Percentiles rank a stretch among this genome's conserved stretches.
These are phyloP conservation scores for Carcina quercana DNA, from an alignment of 2,888 invertebrate genomes.

Conservation along the genomic window DNA sequence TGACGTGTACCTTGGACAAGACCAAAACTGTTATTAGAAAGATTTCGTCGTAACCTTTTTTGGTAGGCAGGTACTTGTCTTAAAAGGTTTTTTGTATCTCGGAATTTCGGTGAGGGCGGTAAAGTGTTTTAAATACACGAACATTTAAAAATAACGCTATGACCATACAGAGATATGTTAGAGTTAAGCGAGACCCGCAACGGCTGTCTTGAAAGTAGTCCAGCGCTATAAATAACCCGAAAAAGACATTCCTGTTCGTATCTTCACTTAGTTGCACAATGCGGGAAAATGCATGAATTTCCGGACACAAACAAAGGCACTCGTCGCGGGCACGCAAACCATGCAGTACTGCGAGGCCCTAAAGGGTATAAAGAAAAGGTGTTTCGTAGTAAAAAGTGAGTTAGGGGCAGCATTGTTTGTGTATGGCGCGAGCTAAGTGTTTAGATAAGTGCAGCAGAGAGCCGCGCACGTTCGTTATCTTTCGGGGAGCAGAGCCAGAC, in stretches of 20 bases:
- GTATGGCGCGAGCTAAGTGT: slow-evolving; percentile 67
- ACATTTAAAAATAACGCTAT: too few species aligned
- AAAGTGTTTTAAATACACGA: slow-evolving; percentile 4
- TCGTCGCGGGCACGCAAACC: slow-evolving; percentile 49
- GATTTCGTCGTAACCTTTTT: slow-evolving; percentile 48
- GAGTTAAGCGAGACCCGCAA: too few species aligned
- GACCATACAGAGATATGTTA: too few species aligned
- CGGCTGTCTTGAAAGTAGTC: too few species aligned
- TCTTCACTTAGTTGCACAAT: slow-evolving; percentile 52
- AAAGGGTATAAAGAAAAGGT: slow-evolving; percentile 64
- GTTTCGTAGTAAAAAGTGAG: slow-evolving; percentile 67
- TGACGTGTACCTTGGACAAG: slow-evolving; percentile 75
- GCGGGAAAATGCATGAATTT: slow-evolving; percentile 62
- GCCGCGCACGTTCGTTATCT: slow-evolving; percentile 68
- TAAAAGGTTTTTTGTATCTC: slow-evolving; percentile 47
- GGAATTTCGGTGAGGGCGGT: slow-evolving; percentile 9
- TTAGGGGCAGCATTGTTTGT: slow-evolving; percentile 68
- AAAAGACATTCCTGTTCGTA: slow-evolving; percentile 50
- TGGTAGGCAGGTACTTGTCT: slow-evolving; percentile 46
- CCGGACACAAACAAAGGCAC: slow-evolving; percentile 58
- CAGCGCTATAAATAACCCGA: slow-evolving; percentile 37
- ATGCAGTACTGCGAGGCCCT: slow-evolving; percentile 52
- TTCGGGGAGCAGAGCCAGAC: slow-evolving; percentile 54
- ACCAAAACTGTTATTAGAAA: slow-evolving; percentile 73
- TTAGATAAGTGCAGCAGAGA: slow-evolving; percentile 71